These are phyloP conservation scores for Anaspis maculata DNA, from an alignment of 2,888 invertebrate species.

Conservation along the genomic window DNA sequence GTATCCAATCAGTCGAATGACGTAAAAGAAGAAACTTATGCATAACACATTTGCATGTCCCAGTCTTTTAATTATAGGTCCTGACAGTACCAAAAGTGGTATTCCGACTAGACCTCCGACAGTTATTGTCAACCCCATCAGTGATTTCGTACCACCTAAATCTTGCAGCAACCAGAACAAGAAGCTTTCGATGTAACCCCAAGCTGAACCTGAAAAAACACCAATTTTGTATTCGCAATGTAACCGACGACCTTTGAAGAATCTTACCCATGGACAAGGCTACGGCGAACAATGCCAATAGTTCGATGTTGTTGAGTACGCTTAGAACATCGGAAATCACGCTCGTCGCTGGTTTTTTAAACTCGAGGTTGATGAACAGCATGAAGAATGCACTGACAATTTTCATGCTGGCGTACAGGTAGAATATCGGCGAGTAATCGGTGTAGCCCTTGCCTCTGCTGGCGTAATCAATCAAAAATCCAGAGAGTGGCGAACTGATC, in stretches of 20 bases:
- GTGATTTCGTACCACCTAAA: slow-evolving; percentile 62
- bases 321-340: slow-evolving; percentile 59
- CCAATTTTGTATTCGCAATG: too few species aligned
- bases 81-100: slow-evolving; percentile 66
- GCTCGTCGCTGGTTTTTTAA: slow-evolving; percentile 65
- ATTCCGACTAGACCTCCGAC: slow-evolving; percentile 70
- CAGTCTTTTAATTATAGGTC: slow-evolving; percentile 62
- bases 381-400: slow-evolving; percentile 58
- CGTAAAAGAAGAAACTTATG: slow-evolving; percentile 69
- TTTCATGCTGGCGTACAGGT: slow-evolving; percentile 63
- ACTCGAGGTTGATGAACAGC: slow-evolving; percentile 65
- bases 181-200: slow-evolving; percentile 78
- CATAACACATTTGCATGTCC: slow-evolving; percentile 72
- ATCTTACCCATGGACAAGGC: slow-evolving; percentile 61
- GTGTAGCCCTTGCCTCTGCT: slow-evolving; percentile 61
- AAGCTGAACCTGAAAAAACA: slow-evolving; percentile 62
- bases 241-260: too few species aligned
- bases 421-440: slow-evolving; percentile 72
- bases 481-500: slow-evolving; percentile 71
- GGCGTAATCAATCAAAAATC: slow-evolving; percentile 65
- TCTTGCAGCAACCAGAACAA: slow-evolving; percentile 74
- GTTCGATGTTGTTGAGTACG: slow-evolving; percentile 61
- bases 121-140: slow-evolving; percentile 75
- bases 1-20: slow-evolving; percentile 63
- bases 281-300: slow-evolving; percentile 63